These are phyloP conservation scores for Diarsia mendica DNA, from an alignment of 2,888 invertebrate species.

Conservation along the genomic window DNA sequence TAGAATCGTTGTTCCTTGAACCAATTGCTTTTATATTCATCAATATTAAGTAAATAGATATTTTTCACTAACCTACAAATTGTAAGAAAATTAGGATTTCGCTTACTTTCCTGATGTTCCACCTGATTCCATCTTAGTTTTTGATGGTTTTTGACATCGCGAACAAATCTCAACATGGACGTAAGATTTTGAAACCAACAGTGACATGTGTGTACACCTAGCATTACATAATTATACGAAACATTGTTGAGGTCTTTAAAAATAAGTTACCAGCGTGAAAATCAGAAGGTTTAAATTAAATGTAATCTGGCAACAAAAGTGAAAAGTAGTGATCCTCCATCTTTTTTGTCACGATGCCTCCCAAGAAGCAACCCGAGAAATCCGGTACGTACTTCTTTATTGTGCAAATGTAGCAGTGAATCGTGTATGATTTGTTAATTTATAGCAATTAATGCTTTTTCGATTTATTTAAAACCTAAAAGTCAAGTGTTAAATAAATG, in stretches of 20 bases:
- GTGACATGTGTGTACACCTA: not conserved
- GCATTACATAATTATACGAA: not conserved
- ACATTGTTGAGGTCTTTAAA: not conserved
- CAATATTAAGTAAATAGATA: no score
- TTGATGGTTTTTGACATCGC: no score
- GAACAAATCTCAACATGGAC: no score
- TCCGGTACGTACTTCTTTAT: conserved; percentile 92
- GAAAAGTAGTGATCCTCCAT: conserved; percentile 76
- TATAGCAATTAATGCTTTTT: conserved; percentile 7
- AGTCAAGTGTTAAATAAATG: conserved; percentile 10
- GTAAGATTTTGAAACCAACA: not conserved
- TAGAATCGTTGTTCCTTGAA: no score
- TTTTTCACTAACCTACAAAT: no score
- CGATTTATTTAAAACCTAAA: conserved; percentile 6
- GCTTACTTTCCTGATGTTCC: no score
- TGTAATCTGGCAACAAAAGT: conserved; percentile 59
- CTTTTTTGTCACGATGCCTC: conserved; percentile 94
- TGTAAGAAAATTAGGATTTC: no score
- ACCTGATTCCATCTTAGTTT: no score
- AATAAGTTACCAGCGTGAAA: conserved; percentile 41
- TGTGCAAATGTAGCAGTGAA: conserved; percentile 55
- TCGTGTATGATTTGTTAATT: conserved; percentile 12
- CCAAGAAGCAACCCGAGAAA: conserved; percentile 96
- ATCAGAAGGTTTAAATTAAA: not conserved
- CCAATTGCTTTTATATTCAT: no score